Evolutionary conservation across 2,888 invertebrate genomes (phyloP).

Genomic region (Lysandra coridon): DNA sequence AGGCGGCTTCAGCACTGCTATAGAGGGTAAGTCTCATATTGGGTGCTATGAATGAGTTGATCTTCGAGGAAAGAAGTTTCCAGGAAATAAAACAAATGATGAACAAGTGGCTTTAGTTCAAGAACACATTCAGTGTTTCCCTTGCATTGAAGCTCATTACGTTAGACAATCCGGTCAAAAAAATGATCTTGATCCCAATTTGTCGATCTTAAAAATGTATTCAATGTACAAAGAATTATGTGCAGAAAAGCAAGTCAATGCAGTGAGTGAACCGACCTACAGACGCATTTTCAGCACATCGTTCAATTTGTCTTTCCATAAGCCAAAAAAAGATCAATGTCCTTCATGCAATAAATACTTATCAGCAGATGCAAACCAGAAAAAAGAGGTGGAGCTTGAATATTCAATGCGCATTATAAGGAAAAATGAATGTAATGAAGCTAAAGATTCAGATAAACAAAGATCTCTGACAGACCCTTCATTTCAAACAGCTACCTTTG

Average conservation of each 20-base stretch:
- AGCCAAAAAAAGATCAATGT: conserved; percentile 23
- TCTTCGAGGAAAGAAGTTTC: no score
- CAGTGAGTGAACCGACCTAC: background rate
- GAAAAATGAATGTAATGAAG: background rate
- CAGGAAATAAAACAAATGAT: no score
- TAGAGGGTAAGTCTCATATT: no score
- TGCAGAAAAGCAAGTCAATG: background rate
- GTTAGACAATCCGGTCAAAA: background rate
- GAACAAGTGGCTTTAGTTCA: background rate
- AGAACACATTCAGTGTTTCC: conserved; percentile 1
- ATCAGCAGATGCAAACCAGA: conserved; percentile 37
- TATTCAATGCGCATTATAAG: background rate
- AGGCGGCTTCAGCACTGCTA: conserved; percentile 23
- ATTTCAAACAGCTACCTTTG: background rate
- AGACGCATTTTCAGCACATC: background rate
- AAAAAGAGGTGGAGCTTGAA: conserved; percentile 33
- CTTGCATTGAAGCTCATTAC: background rate
- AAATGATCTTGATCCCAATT: background rate
- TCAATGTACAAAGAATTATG: background rate
- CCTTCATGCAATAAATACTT: conserved; percentile 1
- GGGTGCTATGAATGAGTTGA: no score
- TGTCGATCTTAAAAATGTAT: conserved; percentile 15
- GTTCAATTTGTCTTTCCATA: conserved; percentile 4
- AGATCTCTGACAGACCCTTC: background rate
- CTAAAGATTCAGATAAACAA: conserved; percentile 13